Base-by-base conservation (phyloP, 2,113 vertebrate genomes). In the Melanerpes formicivorus region DNA sequence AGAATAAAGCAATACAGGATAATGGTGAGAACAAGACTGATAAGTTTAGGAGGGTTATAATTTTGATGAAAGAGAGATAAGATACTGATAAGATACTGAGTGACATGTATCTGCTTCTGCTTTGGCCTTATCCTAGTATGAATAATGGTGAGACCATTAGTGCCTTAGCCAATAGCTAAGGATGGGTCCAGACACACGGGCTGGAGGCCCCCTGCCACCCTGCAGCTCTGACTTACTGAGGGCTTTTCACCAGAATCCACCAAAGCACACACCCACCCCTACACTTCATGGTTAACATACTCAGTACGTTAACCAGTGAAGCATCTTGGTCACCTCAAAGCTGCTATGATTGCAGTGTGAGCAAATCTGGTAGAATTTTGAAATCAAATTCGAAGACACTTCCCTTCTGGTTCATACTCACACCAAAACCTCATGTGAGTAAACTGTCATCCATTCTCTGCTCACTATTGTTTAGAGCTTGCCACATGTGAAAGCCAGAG, bases 401-500 rank as follows among this genome's bases (percentile, higher is more conserved):
- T 56, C 67, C 13, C 59, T 77, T 69, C 56, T 80, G 42, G 37
- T 54, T 46, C 30, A 19, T 54, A 75, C 18, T 52, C 48, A 71
- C 13, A 81, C 54, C 32, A 60, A 58, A 89, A 84, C 46, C 90
- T 30, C 52, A 55, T 84, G 37, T 70, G 58, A 86, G 44, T 21
- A 71, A 69, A 73, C 29, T 48, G 55, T 58, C 14, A 0, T 21
- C 58, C 25, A 4, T 89, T 80, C 44, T 55, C 74, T 90, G 54
- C 78, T 92, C 75, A 70, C 65, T 87, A 5, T 77, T 67, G n/a
- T 75, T 80, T 22, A 62, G 86, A 54, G 59, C 27, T 40, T 48
- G 71, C 89, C 46, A n/a, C 88, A 79, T 87, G 79, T 73, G 84
- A 96, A 84, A 95, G 44, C 74, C 95, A 85, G 93, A 97, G 83